Conservation (phyloP, 1,140 invertebrate genomes). For the Drosophila orosa region DNA sequence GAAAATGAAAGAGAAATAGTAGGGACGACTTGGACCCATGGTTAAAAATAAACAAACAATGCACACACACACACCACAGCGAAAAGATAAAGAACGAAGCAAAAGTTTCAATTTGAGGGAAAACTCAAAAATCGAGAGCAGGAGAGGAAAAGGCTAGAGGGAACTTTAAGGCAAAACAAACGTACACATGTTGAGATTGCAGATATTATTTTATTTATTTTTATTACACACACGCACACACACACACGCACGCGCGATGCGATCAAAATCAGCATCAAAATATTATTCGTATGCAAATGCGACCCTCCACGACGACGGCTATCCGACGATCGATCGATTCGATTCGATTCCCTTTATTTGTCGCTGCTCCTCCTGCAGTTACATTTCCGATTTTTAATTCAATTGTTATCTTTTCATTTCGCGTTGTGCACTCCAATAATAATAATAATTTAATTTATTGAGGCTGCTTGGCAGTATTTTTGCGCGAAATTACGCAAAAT, state of each 20-base stretch:
- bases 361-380: slow-evolving; percentile 7
- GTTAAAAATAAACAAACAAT: slow-evolving; percentile 81
- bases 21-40: slow-evolving; percentile 50
- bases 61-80: slow-evolving; percentile 35
- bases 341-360: slow-evolving; percentile 4
- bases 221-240: slow-evolving; percentile 64
- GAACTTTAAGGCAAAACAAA: slow-evolving; percentile 36
- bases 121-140: slow-evolving; percentile 41
- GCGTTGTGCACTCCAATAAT: slow-evolving; percentile 25
- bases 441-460: slow-evolving; percentile 40
- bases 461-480: slow-evolving; percentile 28
- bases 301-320: slow-evolving; percentile 69
- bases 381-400: slow-evolving; percentile 41
- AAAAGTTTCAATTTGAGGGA: slow-evolving; percentile 54
- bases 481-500: slow-evolving; percentile 51
- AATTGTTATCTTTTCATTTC: slow-evolving; percentile 41
- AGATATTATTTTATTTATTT: slow-evolving; percentile 81
- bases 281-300: slow-evolving; percentile 62
- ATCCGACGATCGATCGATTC: slow-evolving; percentile 11
- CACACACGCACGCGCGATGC: slow-evolving; percentile 31
- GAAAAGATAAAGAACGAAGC: slow-evolving; percentile 56
- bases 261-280: slow-evolving; percentile 72
- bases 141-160: slow-evolving; percentile 13
- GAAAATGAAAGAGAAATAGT: slow-evolving; percentile 16
- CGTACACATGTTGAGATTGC: slow-evolving; percentile 77